Evolutionary conservation across 1,140 invertebrate genomes (phyloP), one percentile per base, ranked within the genome.

Genomic region (Aethina tumida): DNA sequence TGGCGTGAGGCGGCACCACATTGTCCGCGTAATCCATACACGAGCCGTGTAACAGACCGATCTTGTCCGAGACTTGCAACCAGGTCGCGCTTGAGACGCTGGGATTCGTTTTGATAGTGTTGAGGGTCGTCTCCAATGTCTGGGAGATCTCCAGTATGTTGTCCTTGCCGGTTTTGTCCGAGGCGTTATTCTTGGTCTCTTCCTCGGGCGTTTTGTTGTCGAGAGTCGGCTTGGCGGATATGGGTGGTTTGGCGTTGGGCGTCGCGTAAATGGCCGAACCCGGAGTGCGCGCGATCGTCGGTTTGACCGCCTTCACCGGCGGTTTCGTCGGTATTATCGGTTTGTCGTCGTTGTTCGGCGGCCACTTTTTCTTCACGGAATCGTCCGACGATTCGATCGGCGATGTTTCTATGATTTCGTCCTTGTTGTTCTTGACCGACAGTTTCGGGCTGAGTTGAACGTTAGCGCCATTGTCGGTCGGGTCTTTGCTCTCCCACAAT

Each of bases 51-150:
- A 91, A 67, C 26, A 82, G 63, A 24, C 81, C 80, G 6, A 89
- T 74, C 55, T 87, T 87, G 54, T 91, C 85, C 1, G 84, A 86
- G 1, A 89, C 66, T 53, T 89, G 84, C n/a, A 89, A 66, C 71
- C 84, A 87, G 44, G 71, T 75, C 1, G 75, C 70, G 32, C 77
- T 72, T 0, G 73, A 71, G 15, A 79, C 65, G 6, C 60, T 72
- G 33, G 67, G 65, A 52, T 64, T 68, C 7, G 58, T 70, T 52
- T 75, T 75, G 18, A 80, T 59, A 43, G 70, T 71, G 1, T 73
- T 69, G 28, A 86, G 64, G 22, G 69, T 78, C 5, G 68, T 71
- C 50, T 84, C 79, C 16, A 85, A 65, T 0, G 75, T 70, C 16
- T 70, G 70, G 1, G 79, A 79, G 29, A 84, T 69, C 44, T 84